Conservation (phyloP, 2,797 vertebrate genomes). For the Telmatherina bonti region DNA sequence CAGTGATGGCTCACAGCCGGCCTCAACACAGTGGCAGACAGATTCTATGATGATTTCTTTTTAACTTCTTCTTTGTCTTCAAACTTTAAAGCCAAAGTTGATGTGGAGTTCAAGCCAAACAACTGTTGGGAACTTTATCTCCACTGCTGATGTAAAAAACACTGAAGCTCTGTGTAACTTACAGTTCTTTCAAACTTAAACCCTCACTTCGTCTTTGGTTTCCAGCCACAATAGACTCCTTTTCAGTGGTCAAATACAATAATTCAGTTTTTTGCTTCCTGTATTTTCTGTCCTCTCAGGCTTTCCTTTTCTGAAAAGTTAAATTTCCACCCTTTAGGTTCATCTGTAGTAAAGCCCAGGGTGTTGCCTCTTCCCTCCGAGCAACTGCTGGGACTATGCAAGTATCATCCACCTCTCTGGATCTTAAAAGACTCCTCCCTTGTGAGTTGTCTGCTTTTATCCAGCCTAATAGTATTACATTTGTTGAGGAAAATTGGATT, state of each 20-base stretch:
- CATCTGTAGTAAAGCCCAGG: slow-evolving; percentile 20
- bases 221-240: slow-evolving; percentile 24
- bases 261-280: slow-evolving; percentile 18
- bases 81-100: slow-evolving; percentile 3
- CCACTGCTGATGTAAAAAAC: not conserved
- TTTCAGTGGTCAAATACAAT: slow-evolving; percentile 15
- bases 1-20: not conserved
- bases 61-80: not conserved
- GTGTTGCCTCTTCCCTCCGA: slow-evolving; percentile 42
- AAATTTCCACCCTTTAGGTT: slow-evolving; percentile 24
- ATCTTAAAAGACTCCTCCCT: slow-evolving; percentile 87
- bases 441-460: slow-evolving; percentile 75
- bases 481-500: slow-evolving; percentile 91
- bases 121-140: slow-evolving; percentile 16
- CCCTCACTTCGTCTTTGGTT: slow-evolving; percentile 25
- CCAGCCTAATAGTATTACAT: slow-evolving; percentile 89
- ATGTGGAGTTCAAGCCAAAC: slow-evolving; percentile 20
- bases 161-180: not conserved
- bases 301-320: slow-evolving; percentile 24
- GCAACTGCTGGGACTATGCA: slow-evolving; percentile 23
- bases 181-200: not conserved
- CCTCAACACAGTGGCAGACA: not conserved
- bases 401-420: slow-evolving; percentile 41
- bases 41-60: not conserved
- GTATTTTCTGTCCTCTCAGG: slow-evolving; percentile 32